These are phyloP conservation scores for Anneissia japonica DNA, from an alignment of 35 echinoderm and acorn worm genomes.

Conservation along the genomic window DNA sequence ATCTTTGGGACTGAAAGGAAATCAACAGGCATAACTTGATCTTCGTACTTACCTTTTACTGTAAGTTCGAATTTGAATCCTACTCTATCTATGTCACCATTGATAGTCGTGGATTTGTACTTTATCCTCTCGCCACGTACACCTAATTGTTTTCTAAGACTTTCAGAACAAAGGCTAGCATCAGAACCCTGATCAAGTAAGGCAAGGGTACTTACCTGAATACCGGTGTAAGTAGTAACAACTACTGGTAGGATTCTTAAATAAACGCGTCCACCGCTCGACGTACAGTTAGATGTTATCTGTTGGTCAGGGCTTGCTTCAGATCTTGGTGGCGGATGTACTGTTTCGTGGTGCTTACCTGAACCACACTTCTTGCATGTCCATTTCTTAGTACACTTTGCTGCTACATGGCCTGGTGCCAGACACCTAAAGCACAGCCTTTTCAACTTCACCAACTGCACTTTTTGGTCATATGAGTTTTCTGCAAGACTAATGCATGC, in stretches of 20 bases:
- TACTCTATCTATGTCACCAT: not conserved
- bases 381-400: not conserved
- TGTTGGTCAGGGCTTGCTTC: not conserved
- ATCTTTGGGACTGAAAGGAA: slow-evolving; percentile 27
- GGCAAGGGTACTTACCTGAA: slow-evolving; percentile 18
- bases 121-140: not conserved
- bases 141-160: not conserved
- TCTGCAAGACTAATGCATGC: not conserved
- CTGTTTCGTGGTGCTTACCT: slow-evolving; percentile 1
- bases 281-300: not conserved
- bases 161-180: slow-evolving; percentile 6
- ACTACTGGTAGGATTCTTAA: slow-evolving; percentile 19
- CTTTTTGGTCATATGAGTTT: not conserved
- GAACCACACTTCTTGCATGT: slow-evolving; percentile 3
- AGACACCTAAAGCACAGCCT: slow-evolving; percentile 23
- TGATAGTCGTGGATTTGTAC: not conserved
- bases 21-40: slow-evolving; percentile 3
- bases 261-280: slow-evolving; percentile 11
- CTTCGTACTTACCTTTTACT: slow-evolving; percentile 23
- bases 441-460: slow-evolving; percentile 4
- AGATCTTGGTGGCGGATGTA: slow-evolving; percentile 1
- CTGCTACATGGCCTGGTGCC: not conserved
- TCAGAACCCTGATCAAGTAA: slow-evolving; percentile 27
- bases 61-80: slow-evolving; percentile 18
- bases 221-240: not conserved